Evolutionary conservation across 2,797 vertebrate species (phyloP).

Genomic region (Sebastes aleutianus): DNA sequence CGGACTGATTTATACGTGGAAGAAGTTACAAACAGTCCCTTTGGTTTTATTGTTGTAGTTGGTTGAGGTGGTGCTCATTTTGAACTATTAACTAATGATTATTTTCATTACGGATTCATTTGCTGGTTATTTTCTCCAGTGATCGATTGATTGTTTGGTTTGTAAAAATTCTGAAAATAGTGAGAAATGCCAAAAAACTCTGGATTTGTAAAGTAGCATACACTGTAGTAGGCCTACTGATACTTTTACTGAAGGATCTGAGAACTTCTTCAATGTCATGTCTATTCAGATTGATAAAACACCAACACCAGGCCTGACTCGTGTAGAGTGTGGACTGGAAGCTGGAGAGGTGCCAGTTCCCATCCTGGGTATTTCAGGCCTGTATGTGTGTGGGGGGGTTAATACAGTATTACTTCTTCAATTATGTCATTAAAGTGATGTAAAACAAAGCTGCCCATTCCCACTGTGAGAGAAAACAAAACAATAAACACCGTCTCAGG

Average conservation of each 20-base stretch:
- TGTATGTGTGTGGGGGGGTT: not conserved
- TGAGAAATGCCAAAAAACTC: no score
- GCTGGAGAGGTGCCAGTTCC: not conserved
- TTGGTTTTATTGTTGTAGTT: no score
- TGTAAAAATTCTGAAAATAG: no score
- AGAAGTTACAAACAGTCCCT: no score
- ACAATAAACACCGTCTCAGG: not conserved
- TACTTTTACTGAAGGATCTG: not conserved
- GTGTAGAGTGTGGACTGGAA: not conserved
- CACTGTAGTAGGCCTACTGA: not conserved
- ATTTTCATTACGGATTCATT: no score
- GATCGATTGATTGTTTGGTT: no score
- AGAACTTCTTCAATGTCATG: not conserved
- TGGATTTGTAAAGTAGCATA: no score
- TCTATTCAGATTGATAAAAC: not conserved
- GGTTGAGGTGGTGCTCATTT: no score
- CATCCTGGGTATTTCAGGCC: not conserved
- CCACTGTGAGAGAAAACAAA: not conserved
- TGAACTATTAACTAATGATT: no score
- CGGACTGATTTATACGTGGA: no score
- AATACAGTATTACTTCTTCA: constrained; percentile 5
- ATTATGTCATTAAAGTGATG: constrained; percentile 27
- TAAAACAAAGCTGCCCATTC: constrained; percentile 21
- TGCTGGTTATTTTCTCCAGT: no score
- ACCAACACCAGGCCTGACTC: not conserved